Conservation (phyloP, 2,888 invertebrate species). For the Apomyelois bistriatella region DNA sequence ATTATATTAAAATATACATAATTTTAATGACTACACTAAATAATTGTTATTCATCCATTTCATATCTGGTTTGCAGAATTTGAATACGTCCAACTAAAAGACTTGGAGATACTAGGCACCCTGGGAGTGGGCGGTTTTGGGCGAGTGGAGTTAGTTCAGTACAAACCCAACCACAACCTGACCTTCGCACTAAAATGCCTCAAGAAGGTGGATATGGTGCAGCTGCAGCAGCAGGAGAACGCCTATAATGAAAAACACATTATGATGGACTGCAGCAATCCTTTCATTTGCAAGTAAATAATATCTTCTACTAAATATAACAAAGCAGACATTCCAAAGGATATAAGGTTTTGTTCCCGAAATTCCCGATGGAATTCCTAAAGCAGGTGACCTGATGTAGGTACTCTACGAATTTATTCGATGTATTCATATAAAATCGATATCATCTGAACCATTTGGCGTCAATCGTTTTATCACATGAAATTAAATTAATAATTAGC, state of each 20-base stretch:
- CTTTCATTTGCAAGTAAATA: constrained; percentile 87
- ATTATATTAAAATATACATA: no score
- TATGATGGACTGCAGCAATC: constrained; percentile 87
- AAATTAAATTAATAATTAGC: no score
- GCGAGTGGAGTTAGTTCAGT: constrained; percentile 88
- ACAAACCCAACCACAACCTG: constrained; percentile 73
- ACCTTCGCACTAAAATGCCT: constrained; percentile 93
- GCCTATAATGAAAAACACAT: constrained; percentile 93
- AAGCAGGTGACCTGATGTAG: no score
- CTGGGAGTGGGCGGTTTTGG: constrained; percentile 97
- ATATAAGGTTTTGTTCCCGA: no score
- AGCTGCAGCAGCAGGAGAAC: constrained; percentile 93
- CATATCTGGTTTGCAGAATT: constrained; percentile 65
- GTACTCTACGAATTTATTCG: no score
- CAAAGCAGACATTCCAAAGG: no score
- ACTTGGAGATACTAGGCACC: constrained; percentile 90
- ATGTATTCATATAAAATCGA: no score
- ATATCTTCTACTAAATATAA: neutral
- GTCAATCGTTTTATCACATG: no score
- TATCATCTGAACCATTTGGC: no score
- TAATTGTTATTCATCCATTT: neutral
- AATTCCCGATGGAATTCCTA: no score
- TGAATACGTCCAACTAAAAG: constrained; percentile 84
- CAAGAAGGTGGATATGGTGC: constrained; percentile 93
- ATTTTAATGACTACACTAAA: neutral